Evolutionary conservation across 2,113 vertebrate genomes (phyloP), one percentile per base, ranked within the genome.

Genomic region (Thalassoma bifasciatum): DNA sequence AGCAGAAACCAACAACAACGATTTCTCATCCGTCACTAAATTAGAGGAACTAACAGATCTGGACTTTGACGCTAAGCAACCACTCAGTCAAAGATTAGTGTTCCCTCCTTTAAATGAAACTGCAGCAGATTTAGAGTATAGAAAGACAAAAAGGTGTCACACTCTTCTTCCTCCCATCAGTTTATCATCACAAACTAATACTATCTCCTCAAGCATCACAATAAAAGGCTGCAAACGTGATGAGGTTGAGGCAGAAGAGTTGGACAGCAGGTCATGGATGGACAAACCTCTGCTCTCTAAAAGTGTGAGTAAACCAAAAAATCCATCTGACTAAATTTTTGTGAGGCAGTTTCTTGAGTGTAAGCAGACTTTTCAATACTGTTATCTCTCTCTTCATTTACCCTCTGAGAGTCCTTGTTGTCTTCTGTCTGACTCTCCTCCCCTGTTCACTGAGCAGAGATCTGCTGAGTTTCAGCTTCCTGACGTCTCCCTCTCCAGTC

Each of bases 401-500:
- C 6, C 6, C 12, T 40, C 12, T 5, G 12, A 40, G 12, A 40
- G 8, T 40, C 38, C 3, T 40, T 13, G 3, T 13, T 40, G 12
- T 40, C 17, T 14, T 44, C 13, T 44, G 13, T 46, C 23, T 37
- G 42, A 30, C 17, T 47, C 30, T 26, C 8, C 22, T 66, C 44
- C 58, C 2, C 13, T 21, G 10, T 6, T 40, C 26, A 34, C 19
- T 37, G 19, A 13, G 30, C 71, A 86, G 80, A 78, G 49, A 2
- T 81, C 64, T 4, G 44, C 79, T 22, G 85, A 83, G 52, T 52
- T 80, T 69, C 21, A 14, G 26, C 85, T 88, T 22, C 77, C 86
- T 36, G 85, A 89, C 34, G 67, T 90, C 64, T 78, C 84, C 50
- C 10, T 79, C 61, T 81, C 82, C 52, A 86, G 72, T 54, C 72